Percentiles rank a stretch among this genome's conserved stretches.
These are phyloP conservation scores for Corythornis vintsioides DNA, from an alignment of 2,113 vertebrate genomes.

Conservation along the genomic window DNA sequence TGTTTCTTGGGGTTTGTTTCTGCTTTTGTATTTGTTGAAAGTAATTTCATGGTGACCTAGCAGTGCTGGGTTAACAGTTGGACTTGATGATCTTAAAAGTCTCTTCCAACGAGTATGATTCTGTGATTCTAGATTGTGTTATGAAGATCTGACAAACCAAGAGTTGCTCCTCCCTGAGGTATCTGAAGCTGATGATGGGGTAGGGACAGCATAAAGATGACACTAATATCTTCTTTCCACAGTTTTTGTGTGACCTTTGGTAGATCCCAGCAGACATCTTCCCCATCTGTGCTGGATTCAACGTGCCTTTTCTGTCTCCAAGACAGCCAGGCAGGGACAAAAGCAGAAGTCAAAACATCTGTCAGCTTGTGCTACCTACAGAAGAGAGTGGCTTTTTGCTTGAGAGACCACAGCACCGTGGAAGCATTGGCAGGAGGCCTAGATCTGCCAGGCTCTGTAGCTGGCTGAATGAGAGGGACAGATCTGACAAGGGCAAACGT, in stretches of 20 bases:
- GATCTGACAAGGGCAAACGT: conserved; percentile 48
- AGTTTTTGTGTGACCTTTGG: not conserved
- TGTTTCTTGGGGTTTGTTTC: not conserved
- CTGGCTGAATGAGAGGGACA: conserved; percentile 5
- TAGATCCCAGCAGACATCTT: not conserved
- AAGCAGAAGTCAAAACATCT: conserved; percentile 46
- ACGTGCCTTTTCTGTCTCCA: not conserved
- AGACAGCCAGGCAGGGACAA: not conserved
- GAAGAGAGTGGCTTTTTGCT: conserved; percentile 26
- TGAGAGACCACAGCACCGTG: not conserved
- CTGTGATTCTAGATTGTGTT: not conserved
- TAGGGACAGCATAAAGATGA: rapidly evolving
- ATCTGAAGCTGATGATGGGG: not conserved
- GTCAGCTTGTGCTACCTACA: not conserved
- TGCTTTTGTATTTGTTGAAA: not conserved
- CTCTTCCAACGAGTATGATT: not conserved
- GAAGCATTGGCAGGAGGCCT: conserved; percentile 28
- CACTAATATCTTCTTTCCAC: not conserved
- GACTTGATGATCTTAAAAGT: not conserved
- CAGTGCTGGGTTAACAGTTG: not conserved
- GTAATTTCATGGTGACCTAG: not conserved
- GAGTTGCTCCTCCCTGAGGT: not conserved
- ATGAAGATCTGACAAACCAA: not conserved
- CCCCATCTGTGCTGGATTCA: not conserved
- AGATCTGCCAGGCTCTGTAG: conserved; percentile 23